Percentiles rank a stretch among this genome's conserved stretches.
Conservation (phyloP, 1,140 invertebrate genomes). For the Mactra quadrangularis region DNA sequence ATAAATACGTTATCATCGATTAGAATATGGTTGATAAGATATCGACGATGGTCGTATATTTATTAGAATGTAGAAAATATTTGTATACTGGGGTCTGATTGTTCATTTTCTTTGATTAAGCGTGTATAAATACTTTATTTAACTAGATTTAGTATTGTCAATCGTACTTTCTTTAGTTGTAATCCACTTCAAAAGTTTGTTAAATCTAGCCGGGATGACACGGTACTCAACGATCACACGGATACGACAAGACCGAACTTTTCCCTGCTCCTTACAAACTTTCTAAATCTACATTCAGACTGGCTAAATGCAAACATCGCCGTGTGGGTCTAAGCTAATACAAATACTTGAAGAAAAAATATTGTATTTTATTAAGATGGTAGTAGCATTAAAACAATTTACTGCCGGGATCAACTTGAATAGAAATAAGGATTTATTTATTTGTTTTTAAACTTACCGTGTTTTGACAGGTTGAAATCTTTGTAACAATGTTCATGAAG, state of each 20-base stretch:
- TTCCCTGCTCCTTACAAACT: not conserved
- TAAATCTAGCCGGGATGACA: constrained; percentile 18
- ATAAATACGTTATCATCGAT: too few species aligned
- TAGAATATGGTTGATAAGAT: too few species aligned
- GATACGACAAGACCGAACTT: not conserved
- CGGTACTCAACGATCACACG: not conserved
- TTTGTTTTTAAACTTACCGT: too few species aligned
- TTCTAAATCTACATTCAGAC: constrained; percentile 11
- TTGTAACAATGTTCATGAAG: too few species aligned
- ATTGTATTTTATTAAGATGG: too few species aligned
- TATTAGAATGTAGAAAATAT: too few species aligned
- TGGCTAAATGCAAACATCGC: constrained; percentile 9
- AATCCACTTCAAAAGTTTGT: constrained; percentile 12
- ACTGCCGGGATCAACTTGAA: too few species aligned
- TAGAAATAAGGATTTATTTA: too few species aligned
- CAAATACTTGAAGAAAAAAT: constrained; percentile 39
- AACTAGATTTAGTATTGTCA: constrained; percentile 25
- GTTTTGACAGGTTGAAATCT: too few species aligned
- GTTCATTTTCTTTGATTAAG: constrained; percentile 29
- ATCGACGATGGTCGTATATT: too few species aligned
- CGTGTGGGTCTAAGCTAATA: constrained; percentile 45
- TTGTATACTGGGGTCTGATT: constrained; percentile 7
- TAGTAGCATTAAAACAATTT: too few species aligned
- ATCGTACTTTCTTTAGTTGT: not conserved
- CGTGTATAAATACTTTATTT: constrained; percentile 22